These are phyloP conservation scores for Iphiclides podalirius DNA, from an alignment of 2,888 invertebrate species.

Conservation along the genomic window DNA sequence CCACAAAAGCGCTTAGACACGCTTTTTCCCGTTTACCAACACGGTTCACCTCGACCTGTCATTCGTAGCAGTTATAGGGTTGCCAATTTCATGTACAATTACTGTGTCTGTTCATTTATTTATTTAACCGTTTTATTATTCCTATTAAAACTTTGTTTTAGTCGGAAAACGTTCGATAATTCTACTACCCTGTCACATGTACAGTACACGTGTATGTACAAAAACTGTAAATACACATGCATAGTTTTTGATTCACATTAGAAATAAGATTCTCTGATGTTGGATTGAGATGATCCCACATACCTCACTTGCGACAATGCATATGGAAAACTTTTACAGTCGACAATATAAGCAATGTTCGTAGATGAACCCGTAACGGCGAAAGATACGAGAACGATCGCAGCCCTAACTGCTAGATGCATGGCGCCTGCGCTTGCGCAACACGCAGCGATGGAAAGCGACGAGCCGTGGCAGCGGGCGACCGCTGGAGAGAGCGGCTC, in stretches of 20 bases:
- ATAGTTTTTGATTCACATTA: too few relatives aligned
- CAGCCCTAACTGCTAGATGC: constrained; percentile 1
- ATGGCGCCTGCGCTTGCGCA: constrained; percentile 12
- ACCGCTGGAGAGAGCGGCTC: constrained; percentile 8
- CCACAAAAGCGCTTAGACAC: constrained; percentile 26
- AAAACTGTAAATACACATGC: too few relatives aligned
- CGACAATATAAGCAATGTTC: too few relatives aligned
- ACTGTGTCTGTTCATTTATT: background rate
- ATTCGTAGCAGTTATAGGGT: constrained; percentile 27
- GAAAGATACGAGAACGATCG: too few relatives aligned
- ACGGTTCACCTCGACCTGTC: constrained; percentile 26
- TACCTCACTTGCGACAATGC: too few relatives aligned
- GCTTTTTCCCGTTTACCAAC: constrained; percentile 35
- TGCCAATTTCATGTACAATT: constrained; percentile 22
- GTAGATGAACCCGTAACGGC: too few relatives aligned
- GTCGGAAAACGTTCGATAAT: too few relatives aligned
- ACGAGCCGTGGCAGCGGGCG: background rate
- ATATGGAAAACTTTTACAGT: too few relatives aligned
- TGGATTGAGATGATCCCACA: too few relatives aligned
- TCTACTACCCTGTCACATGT: too few relatives aligned
- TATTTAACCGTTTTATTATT: background rate
- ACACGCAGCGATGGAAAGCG: constrained; percentile 4
- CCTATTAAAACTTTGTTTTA: background rate
- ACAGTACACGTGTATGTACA: too few relatives aligned
- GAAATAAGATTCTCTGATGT: too few relatives aligned